phyloP scores from a whole-genome alignment of 2,113 vertebrate species.

The Mustela lutreola region DNA sequence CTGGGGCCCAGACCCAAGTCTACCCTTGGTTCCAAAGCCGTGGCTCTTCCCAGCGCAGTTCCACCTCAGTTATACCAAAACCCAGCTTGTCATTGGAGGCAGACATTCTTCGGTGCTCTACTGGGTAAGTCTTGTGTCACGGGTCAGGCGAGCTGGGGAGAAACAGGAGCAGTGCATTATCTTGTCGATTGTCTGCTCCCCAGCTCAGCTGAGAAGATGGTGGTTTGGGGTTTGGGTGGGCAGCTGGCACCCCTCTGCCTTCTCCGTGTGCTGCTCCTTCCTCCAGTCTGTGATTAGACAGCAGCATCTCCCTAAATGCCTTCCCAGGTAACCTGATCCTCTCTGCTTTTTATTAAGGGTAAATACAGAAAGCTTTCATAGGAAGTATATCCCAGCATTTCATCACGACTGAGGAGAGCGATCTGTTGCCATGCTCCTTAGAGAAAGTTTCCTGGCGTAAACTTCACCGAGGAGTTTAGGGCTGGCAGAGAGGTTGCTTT shows the following conservation, averaged over 20 bases:
- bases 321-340: background rate
- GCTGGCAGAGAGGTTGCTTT: background rate
- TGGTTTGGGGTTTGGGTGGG: rapidly evolving
- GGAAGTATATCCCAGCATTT: background rate
- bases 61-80: background rate
- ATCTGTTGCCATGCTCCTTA: background rate
- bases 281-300: rapidly evolving
- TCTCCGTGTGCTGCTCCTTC: rapidly evolving
- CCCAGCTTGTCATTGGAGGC: background rate
- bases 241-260: background rate
- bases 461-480: background rate
- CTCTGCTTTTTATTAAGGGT: background rate
- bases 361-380: background rate
- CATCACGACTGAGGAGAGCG: background rate
- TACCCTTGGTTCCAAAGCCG: background rate
- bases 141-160: too few relatives aligned
- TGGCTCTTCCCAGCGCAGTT: background rate
- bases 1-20: background rate
- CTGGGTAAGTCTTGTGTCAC: background rate
- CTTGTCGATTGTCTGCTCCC: background rate
- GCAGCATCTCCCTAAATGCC: background rate
- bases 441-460: background rate
- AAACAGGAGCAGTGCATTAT: background rate
- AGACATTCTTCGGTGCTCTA: background rate
- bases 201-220: background rate